Conservation (phyloP, 1,140 invertebrate genomes). For the Lepidostoma basale region DNA sequence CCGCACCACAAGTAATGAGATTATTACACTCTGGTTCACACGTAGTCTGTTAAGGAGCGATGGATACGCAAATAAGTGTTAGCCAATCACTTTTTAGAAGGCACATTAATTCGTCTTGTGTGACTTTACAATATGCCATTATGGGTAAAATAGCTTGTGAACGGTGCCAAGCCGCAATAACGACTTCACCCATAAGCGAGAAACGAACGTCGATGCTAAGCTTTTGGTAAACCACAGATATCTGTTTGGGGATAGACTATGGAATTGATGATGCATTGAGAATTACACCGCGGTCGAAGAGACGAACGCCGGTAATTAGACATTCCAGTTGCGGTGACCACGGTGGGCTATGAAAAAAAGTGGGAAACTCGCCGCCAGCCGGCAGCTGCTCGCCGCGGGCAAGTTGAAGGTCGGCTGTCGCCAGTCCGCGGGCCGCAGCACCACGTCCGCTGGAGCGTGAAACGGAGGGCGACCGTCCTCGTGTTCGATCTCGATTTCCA, state of each 20-base stretch:
- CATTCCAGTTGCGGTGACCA: slow-evolving; percentile 12
- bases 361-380: slow-evolving; percentile 11
- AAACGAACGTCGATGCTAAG: no score
- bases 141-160: neutral
- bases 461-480: no score
- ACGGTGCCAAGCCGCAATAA: neutral
- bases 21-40: neutral
- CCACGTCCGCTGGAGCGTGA: neutral
- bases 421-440: neutral
- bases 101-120: neutral
- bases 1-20: slow-evolving; percentile 7
- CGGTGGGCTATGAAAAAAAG: slow-evolving; percentile 12
- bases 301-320: slow-evolving; percentile 4
- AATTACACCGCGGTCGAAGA: slow-evolving; percentile 1
- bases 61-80: no score
- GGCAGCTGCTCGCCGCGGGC: slow-evolving; percentile 15
- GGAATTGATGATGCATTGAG: slow-evolving; percentile 15
- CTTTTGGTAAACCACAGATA: slow-evolving; percentile 9
- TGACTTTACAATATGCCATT: neutral
- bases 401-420: slow-evolving; percentile 30
- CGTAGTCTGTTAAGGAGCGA: no score
- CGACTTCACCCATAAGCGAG: neutral
- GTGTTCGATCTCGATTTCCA: no score
- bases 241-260: neutral
- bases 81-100: neutral